Evolutionary conservation across 92 coral and sea anemone genomes (phyloP), one percentile per base, ranked within the genome.

Genomic region (Umimayanthus chanpuru): DNA sequence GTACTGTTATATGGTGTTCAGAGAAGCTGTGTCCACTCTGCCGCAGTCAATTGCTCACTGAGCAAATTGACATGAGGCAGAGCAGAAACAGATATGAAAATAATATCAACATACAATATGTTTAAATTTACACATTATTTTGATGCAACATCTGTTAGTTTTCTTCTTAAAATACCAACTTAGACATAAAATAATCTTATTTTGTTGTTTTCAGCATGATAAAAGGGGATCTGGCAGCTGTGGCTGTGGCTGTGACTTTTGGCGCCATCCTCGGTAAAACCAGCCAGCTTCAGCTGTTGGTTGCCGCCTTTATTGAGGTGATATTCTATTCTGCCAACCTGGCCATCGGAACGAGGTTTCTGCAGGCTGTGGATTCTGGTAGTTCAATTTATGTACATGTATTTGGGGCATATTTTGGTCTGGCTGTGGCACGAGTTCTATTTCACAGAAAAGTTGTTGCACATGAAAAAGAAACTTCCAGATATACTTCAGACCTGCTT

Each of bases 241-340:
- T 94, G 4, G 90, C 98, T 21, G 93, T 96, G 40, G 83, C 93
- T 0, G 80, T 96, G 32, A 90, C 98, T 32, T 94, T 96, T 91
- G 98, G 98, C 74, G 98, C 96, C 1, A 58, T 94, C 73, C 98
- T 96, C 58, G 98, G 98, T 32, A 94, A 94, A 88, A 95, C 96
- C 29, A 96, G 96, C 79, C 95, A 93, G 67, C 94, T 93, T 16
- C 98, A 96, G 86, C 90, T 96, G 21, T 89, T 96, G 29, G 80
- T 94, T 32, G 88, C 95, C 23, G 92, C 98, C 1, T 91, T 96
- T 36, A 43, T 94, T 23, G 98, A 96, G 78, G 98, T 96, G 14
- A 81, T 94, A 4, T 88, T 92, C 68, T 96, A 96, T 89, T 88
- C 98, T 5, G 88, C 84, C 2, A 96, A 96, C 85, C 80, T 94